Conservation (phyloP, 53 echinoderm and acorn worm genomes). For the Echinarachnius parma region DNA sequence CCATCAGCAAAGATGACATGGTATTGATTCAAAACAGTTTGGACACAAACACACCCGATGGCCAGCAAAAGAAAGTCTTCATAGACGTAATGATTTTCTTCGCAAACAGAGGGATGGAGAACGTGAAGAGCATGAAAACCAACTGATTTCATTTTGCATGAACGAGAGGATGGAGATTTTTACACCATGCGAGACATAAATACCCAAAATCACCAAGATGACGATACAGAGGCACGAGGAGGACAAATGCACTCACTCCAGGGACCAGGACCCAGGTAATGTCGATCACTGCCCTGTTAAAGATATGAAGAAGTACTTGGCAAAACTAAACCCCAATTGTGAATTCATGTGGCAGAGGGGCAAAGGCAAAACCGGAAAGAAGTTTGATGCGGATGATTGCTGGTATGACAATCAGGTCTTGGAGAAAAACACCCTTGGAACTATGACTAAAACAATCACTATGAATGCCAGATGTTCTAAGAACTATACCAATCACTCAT, state of each 20-base stretch:
- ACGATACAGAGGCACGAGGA: constrained; percentile 20
- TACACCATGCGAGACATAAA: constrained; percentile 6
- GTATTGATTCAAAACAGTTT: constrained; percentile 19
- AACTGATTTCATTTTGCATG: constrained; percentile 25
- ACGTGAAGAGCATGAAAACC: constrained; percentile 22
- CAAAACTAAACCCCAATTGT: constrained; percentile 38
- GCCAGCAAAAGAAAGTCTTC: constrained; percentile 29
- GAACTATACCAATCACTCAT: constrained; percentile 52
- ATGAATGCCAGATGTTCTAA: constrained; percentile 56
- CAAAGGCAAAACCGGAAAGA: neutral
- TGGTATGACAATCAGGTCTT: constrained; percentile 56
- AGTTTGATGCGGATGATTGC: neutral
- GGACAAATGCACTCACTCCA: constrained; percentile 32
- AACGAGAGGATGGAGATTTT: constrained; percentile 26
- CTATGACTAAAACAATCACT: constrained; percentile 42
- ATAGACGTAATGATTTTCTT: constrained; percentile 23
- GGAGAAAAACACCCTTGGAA: constrained; percentile 48
- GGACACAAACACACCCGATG: constrained; percentile 8
- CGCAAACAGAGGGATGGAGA: constrained; percentile 27
- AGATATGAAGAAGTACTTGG: constrained; percentile 23
- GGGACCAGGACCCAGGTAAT: neutral
- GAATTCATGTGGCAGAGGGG: constrained; percentile 50
- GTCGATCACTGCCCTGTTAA: constrained; percentile 25
- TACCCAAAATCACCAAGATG: constrained; percentile 12
- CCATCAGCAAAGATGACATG: constrained; percentile 37